Evolutionary conservation across 2,888 invertebrate species (phyloP), one percentile per base, ranked within the genome.

Genomic region (Conchocele bisecta): DNA sequence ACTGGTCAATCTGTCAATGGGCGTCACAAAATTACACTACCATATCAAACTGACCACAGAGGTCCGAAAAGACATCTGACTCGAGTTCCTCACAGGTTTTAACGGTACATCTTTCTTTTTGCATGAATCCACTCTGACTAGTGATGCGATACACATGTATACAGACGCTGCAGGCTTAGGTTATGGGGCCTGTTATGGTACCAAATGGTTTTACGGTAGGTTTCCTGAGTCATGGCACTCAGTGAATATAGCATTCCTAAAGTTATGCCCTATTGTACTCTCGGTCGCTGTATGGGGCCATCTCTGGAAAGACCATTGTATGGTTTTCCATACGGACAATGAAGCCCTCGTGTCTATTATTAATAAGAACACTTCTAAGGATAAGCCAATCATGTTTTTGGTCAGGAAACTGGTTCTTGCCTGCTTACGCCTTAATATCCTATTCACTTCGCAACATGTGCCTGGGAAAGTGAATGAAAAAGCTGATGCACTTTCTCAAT

Each of bases 401-500:
- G 28, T 67, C 1, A 53, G 72, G 13, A n/a, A 13, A 17, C 37
- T 72, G 17, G 50, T 66, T 1, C 33, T 71, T 29, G 28, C n/a
- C 1, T 53, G 42, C 39, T 24, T 70, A 20, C 5, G 29, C 9
- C 35, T 22, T 1, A 72, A 72, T 35, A 50, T 67, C 20, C 3
- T 31, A 1, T 33, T 67, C 46, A 48, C 22, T n/a, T 39, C 66
- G 13, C 39, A 39, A 39, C 44, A 63, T 58, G 31, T 67, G 1
- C 61, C 57, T 2, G 51, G 57, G 26, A 28, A 9, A 31, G 1
- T 37, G 9, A 72, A 72, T 41, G 17, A 5, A 29, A 53, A 68
- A 7, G 54, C 59, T 26, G 68, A 68, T 29, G 28, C 26, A 29
- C 29, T 73, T 24, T 64, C 67, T 28, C 68, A 60, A 42, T 64